Percentiles rank a stretch among this genome's conserved stretches.
Conservation (phyloP, 2,113 vertebrate species). For the Sakesphorus luctuosus region DNA sequence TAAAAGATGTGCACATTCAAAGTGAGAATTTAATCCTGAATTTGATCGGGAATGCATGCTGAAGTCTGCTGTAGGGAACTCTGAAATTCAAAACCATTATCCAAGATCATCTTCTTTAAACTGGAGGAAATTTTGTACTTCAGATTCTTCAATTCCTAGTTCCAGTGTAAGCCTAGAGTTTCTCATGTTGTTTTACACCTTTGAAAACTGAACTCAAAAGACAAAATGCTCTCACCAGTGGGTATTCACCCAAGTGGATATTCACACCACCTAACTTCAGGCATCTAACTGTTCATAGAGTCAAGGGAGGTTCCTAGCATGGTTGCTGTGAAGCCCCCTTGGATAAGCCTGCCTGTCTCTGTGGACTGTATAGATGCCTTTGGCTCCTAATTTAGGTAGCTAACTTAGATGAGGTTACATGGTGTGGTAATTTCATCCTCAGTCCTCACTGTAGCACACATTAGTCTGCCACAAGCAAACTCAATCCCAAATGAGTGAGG, state of each 20-base stretch:
- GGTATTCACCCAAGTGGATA: not conserved
- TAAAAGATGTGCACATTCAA: constrained; percentile 1
- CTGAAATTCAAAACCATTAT: not conserved
- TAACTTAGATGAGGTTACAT: not conserved
- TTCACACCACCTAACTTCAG: not conserved
- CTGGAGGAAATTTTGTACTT: not conserved
- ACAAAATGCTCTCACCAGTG: not conserved
- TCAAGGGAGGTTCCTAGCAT: fast-evolving
- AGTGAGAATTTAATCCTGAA: constrained; percentile 14
- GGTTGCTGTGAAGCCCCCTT: not conserved
- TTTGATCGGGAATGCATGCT: not conserved
- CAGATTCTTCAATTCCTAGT: not conserved
- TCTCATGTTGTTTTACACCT: not conserved
- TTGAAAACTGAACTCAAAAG: not conserved
- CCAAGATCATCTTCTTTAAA: not conserved
- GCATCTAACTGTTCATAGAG: not conserved
- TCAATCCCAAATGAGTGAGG: not conserved
- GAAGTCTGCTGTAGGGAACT: not conserved
- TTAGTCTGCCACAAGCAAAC: not conserved
- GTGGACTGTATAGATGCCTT: not conserved
- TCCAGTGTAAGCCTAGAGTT: not conserved
- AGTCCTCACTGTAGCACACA: not conserved
- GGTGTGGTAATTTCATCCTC: not conserved
- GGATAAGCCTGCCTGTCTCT: not conserved
- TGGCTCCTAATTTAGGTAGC: not conserved